Conservation (phyloP, 2,888 invertebrate genomes). For the Lycophotia porphyrea region DNA sequence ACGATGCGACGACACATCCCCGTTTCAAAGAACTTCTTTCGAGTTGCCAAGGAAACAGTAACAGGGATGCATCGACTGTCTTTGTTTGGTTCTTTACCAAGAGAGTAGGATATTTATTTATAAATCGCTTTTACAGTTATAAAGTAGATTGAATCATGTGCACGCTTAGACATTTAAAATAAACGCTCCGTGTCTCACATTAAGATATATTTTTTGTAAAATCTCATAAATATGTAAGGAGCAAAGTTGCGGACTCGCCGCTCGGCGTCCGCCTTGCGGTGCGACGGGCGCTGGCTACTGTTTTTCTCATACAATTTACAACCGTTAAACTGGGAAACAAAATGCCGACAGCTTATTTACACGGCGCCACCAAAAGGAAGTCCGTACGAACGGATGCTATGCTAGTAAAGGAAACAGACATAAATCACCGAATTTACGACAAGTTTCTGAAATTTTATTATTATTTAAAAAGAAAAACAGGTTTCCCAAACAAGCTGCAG, state of each 20-base stretch:
- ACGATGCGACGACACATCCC: conserved; percentile 39
- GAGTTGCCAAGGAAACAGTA: conserved; percentile 55
- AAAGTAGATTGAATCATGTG: conserved; percentile 30
- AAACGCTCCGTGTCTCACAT: conserved; percentile 59
- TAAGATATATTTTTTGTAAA: conserved; percentile 67
- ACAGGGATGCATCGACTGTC: conserved; percentile 35
- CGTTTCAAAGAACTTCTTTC: conserved; percentile 57
- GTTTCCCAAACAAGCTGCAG: conserved; percentile 71
- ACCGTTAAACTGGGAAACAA: conserved; percentile 84
- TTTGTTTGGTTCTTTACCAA: conserved; percentile 47
- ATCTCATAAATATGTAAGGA: conserved; percentile 82
- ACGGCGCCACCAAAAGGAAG: conserved; percentile 84
- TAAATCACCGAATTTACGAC: conserved; percentile 87
- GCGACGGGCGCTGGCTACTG: conserved; percentile 63
- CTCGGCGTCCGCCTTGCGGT: conserved; percentile 69
- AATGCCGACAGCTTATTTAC: conserved; percentile 85
- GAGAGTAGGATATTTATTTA: conserved; percentile 32
- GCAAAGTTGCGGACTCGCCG: conserved; percentile 65
- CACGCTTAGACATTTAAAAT: conserved; percentile 51
- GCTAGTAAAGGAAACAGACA: conserved; percentile 81
- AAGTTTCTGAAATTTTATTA: conserved; percentile 83
- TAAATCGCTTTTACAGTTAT: conserved; percentile 32
- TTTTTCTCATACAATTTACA: conserved; percentile 75
- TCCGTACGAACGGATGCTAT: conserved; percentile 82
- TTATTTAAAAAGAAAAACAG: conserved; percentile 81